Conservation (phyloP, 1,140 invertebrate species). For the Drosophila guanche region DNA sequence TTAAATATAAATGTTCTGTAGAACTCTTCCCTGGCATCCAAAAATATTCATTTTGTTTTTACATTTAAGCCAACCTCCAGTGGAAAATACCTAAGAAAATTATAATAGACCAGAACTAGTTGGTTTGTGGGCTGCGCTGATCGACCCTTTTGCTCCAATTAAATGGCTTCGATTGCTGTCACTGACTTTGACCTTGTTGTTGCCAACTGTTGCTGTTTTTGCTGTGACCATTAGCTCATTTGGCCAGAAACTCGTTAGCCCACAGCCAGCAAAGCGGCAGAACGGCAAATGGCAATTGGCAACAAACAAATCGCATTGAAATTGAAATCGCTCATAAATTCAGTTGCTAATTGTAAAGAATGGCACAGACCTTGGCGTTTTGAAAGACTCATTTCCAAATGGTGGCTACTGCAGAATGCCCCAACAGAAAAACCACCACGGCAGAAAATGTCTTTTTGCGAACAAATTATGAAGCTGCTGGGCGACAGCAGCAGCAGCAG, state of each 20-base stretch:
- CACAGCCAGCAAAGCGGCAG: conserved; percentile 30
- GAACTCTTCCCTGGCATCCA: too few relatives aligned
- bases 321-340: conserved; percentile 81
- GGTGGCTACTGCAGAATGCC: conserved; percentile 66
- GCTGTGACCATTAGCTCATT: conserved; percentile 20
- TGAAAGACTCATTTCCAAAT: conserved; percentile 60
- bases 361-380: conserved; percentile 72
- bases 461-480: conserved; percentile 71
- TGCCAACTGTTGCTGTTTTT: conserved; percentile 23
- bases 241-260: conserved; percentile 61
- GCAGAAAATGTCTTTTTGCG: conserved; percentile 54
- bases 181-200: conserved; percentile 48
- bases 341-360: conserved; percentile 78
- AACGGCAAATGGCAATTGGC: conserved; percentile 19
- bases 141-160: conserved; percentile 29
- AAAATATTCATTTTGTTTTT: too few relatives aligned
- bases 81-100: too few relatives aligned
- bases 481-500: too few relatives aligned
- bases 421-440: conserved; percentile 1
- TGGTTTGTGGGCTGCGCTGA: neutral
- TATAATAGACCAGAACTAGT: too few relatives aligned
- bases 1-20: too few relatives aligned
- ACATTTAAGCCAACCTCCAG: too few relatives aligned
- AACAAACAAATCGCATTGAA: conserved; percentile 61
- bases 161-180: conserved; percentile 33